A percentile compares a stretch with the other conserved stretches of the same genome.
These are phyloP conservation scores for Prosopocoilus inquinatus DNA, from an alignment of 2,888 invertebrate genomes.

Conservation along the genomic window DNA sequence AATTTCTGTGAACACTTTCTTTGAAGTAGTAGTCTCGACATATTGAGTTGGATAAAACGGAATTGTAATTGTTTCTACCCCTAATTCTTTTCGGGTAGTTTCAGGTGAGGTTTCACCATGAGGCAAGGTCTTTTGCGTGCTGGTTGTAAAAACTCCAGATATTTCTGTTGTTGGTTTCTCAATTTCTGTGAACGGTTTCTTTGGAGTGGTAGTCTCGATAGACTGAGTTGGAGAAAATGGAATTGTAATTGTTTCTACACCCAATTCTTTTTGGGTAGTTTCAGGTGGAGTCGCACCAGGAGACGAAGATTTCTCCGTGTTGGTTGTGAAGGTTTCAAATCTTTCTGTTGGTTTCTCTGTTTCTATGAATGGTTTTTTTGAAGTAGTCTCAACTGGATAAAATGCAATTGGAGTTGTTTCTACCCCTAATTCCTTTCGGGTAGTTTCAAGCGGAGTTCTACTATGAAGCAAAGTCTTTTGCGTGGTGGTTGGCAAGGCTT, in stretches of 20 bases:
- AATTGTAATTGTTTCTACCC: not conserved
- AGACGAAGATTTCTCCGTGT: not conserved
- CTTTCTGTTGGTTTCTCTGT: not conserved
- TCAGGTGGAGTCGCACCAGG: no score
- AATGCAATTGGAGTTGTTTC: conserved; percentile 1
- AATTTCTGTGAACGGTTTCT: not conserved
- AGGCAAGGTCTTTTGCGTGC: not conserved
- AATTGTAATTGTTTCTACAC: not conserved
- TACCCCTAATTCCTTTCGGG: no score
- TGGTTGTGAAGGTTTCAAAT: not conserved
- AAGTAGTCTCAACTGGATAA: not conserved
- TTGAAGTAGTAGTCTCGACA: not conserved
- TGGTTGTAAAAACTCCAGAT: conserved; percentile 2
- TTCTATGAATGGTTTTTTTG: not conserved
- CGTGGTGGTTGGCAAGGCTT: conserved; percentile 9
- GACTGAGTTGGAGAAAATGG: not conserved
- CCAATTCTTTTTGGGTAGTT: no score
- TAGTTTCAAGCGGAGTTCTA: no score
- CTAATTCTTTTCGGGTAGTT: no score
- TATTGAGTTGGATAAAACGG: not conserved
- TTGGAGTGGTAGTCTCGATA: not conserved
- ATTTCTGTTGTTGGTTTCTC: not conserved
- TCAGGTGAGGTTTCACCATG: no score
- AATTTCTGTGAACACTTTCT: not conserved
- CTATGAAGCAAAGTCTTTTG: not conserved